phyloP scores from a whole-genome alignment of 2,888 invertebrate species.

The Hoplodrina ambigua region DNA sequence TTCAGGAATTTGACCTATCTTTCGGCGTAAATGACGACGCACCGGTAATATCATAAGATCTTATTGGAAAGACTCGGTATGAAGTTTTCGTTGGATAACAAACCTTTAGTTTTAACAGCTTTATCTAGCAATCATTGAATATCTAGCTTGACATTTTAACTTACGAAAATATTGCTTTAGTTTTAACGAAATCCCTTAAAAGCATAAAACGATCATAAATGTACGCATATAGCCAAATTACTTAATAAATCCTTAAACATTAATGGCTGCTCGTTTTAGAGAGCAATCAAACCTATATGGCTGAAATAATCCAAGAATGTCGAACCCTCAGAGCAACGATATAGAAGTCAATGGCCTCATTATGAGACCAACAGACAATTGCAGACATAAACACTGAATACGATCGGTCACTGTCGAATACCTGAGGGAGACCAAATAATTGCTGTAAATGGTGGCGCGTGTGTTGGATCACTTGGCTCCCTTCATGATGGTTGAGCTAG shows the following conservation, averaged over 20 bases:
- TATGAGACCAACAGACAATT: slow-evolving; percentile 30
- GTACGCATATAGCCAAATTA: slow-evolving; percentile 6
- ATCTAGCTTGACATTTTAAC: too few species aligned
- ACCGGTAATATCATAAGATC: slow-evolving; percentile 2
- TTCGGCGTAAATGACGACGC: slow-evolving; percentile 23
- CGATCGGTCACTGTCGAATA: slow-evolving; percentile 27
- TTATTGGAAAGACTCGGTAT: slow-evolving; percentile 6
- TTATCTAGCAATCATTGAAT: too few species aligned
- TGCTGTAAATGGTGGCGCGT: too few species aligned
- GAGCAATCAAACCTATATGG: slow-evolving; percentile 40
- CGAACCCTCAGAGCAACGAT: slow-evolving; percentile 27
- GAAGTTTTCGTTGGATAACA: not conserved
- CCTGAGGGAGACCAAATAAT: slow-evolving; percentile 22
- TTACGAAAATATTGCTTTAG: not conserved
- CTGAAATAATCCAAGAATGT: slow-evolving; percentile 14
- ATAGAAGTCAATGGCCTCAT: slow-evolving; percentile 54
- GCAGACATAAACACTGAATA: slow-evolving; percentile 35
- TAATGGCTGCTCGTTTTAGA: slow-evolving; percentile 32
- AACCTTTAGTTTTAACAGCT: not conserved
- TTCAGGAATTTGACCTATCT: slow-evolving; percentile 28
- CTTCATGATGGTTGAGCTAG: too few species aligned
- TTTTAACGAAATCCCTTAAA: not conserved
- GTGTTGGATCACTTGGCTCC: too few species aligned
- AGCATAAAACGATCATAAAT: slow-evolving; percentile 11
- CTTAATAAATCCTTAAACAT: slow-evolving; percentile 25